Percentiles rank a stretch among this genome's conserved stretches.
Conservation (phyloP, 2,888 invertebrate genomes). For the Junonia oenone region DNA sequence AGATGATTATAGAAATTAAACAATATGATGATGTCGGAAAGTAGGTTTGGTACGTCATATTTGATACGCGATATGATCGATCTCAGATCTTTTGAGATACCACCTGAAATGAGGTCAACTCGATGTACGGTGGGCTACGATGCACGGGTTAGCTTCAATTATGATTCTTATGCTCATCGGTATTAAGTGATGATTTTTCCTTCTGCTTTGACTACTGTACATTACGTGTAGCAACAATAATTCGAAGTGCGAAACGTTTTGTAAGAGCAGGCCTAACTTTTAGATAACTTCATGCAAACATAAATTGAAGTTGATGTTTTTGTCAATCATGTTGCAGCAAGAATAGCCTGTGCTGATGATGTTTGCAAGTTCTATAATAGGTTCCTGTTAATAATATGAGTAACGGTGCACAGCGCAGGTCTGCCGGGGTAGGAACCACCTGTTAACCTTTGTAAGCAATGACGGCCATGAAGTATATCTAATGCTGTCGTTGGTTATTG, state of each 20-base stretch:
- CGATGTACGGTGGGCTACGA: slow-evolving; percentile 38
- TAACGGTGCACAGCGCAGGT: too few relatives aligned
- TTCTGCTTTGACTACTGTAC: slow-evolving; percentile 26
- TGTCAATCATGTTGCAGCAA: background rate
- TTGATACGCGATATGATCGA: slow-evolving; percentile 48
- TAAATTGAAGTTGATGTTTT: background rate
- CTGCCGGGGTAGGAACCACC: too few relatives aligned
- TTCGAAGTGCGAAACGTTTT: slow-evolving; percentile 26
- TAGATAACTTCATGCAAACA: slow-evolving; percentile 10
- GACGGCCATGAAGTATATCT: too few relatives aligned
- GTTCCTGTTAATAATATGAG: too few relatives aligned
- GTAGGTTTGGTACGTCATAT: slow-evolving; percentile 41
- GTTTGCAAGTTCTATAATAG: too few relatives aligned
- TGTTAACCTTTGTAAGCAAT: too few relatives aligned
- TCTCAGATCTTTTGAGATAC: slow-evolving; percentile 59
- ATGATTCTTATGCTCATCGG: slow-evolving; percentile 7
- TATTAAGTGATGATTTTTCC: slow-evolving; percentile 6
- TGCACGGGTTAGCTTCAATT: background rate
- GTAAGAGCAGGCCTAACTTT: slow-evolving; percentile 26
- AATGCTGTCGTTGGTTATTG: too few relatives aligned
- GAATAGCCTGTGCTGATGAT: too few relatives aligned
- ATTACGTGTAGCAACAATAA: slow-evolving; percentile 15
- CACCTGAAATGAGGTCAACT: slow-evolving; percentile 49
- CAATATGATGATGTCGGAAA: slow-evolving; percentile 24
- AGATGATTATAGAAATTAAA: slow-evolving; percentile 8